Evolutionary conservation across 1,140 invertebrate species (phyloP).

Genomic region (Campoletis sonorensis): DNA sequence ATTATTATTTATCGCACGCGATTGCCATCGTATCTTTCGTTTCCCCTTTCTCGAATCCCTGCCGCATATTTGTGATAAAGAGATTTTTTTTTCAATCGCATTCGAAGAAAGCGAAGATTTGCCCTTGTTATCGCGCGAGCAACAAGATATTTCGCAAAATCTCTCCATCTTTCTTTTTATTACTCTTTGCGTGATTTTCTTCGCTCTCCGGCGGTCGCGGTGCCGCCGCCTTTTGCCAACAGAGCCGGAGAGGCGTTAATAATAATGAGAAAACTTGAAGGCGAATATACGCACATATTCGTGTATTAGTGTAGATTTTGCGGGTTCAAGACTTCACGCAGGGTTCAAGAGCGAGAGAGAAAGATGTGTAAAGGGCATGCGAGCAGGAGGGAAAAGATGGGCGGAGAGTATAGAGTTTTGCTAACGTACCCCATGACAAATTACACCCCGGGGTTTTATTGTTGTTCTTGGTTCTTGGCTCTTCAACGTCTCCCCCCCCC

Average conservation of each 20-base stretch:
- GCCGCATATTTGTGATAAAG: neutral
- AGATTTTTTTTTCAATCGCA: neutral
- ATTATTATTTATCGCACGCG: constrained; percentile 4
- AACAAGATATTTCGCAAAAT: neutral
- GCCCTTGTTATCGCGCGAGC: neutral
- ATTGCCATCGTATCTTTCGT: neutral
- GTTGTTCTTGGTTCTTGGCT: constrained; percentile 59
- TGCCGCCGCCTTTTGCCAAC: neutral
- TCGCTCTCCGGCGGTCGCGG: neutral
- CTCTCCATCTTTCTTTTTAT: constrained; percentile 3
- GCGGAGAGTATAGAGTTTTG: neutral
- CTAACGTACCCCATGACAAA: constrained; percentile 59
- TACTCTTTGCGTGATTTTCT: constrained; percentile 16
- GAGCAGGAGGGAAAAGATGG: neutral
- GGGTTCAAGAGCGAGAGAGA: neutral
- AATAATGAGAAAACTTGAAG: constrained; percentile 66
- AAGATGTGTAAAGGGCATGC: neutral
- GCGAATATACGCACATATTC: constrained; percentile 51
- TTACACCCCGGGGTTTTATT: constrained; percentile 65
- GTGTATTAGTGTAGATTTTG: constrained; percentile 23
- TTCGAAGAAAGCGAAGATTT: neutral
- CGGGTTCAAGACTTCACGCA: neutral
- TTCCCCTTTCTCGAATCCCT: neutral
- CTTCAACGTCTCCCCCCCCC: constrained; percentile 6
- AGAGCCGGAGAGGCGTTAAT: constrained; percentile 59